Percentiles rank a stretch among this genome's conserved stretches.
These are phyloP conservation scores for Eristalis pertinax DNA, from an alignment of 2,888 invertebrate species.

Conservation along the genomic window DNA sequence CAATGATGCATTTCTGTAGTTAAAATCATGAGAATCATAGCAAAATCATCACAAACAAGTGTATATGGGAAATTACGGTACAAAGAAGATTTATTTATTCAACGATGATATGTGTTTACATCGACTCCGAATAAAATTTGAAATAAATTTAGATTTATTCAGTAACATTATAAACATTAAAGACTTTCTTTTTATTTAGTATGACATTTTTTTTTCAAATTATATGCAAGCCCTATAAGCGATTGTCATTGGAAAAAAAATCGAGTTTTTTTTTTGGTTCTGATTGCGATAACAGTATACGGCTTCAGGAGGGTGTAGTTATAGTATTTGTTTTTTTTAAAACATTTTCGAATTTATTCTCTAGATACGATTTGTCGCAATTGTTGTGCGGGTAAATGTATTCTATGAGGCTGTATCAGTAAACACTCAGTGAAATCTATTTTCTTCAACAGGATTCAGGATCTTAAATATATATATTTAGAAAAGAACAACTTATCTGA, in stretches of 20 bases:
- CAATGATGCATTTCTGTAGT: too few species aligned
- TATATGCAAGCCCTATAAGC: not conserved
- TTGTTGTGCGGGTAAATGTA: slow-evolving; percentile 53
- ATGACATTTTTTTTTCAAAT: not conserved
- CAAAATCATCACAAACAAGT: not conserved
- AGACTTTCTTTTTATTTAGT: not conserved
- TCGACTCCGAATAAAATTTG: not conserved
- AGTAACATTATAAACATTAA: not conserved
- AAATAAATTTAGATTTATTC: not conserved
- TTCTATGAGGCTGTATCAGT: slow-evolving; percentile 27
- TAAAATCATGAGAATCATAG: not conserved
- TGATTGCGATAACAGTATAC: not conserved
- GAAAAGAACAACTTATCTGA: not conserved
- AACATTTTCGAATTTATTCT: slow-evolving; percentile 2
- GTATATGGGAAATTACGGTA: slow-evolving; percentile 58
- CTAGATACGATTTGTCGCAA: slow-evolving; percentile 18
- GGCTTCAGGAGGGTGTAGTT: not conserved
- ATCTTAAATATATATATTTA: not conserved
- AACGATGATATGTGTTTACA: not conserved
- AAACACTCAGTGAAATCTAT: slow-evolving; percentile 50
- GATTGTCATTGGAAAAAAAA: not conserved
- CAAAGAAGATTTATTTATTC: not conserved
- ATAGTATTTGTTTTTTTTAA: not conserved
- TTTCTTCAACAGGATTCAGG: slow-evolving; percentile 15
- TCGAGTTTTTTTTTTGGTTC: not conserved